Percentiles rank a stretch among this genome's conserved stretches.
Evolutionary conservation across 2,797 vertebrate species (phyloP).

Genomic region (Nasua narica): DNA sequence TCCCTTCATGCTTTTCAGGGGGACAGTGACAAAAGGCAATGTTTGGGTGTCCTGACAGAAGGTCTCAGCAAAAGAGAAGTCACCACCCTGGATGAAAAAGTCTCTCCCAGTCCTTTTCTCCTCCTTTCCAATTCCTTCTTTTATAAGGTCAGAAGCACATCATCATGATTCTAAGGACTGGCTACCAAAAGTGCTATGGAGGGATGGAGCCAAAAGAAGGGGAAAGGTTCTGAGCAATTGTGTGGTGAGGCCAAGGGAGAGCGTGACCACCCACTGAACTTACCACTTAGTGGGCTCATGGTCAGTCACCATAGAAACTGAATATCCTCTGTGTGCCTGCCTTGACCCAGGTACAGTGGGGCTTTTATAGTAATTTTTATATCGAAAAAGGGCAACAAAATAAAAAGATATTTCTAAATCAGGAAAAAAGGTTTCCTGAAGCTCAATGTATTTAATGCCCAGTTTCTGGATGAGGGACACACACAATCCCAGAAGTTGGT

Average conservation of each 20-base stretch:
- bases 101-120: not conserved
- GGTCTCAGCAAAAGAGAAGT: not conserved
- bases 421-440: not conserved
- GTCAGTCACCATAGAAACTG: not conserved
- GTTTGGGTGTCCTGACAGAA: not conserved
- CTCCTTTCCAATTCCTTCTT: not conserved
- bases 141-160: not conserved
- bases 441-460: not conserved
- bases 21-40: not conserved
- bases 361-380: not conserved
- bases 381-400: not conserved
- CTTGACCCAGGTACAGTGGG: not conserved
- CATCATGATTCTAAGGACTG: not conserved
- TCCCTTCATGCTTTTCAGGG: not conserved
- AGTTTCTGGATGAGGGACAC: not conserved
- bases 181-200: not conserved
- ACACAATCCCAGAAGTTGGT: not conserved
- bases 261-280: not conserved
- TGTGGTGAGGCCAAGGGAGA: not conserved
- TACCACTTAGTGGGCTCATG: not conserved
- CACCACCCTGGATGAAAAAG: not conserved
- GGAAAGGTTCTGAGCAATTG: not conserved
- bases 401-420: not conserved
- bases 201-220: not conserved
- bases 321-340: not conserved